Base-by-base conservation (phyloP, 2,888 invertebrate species). In the Machimus atricapillus region DNA sequence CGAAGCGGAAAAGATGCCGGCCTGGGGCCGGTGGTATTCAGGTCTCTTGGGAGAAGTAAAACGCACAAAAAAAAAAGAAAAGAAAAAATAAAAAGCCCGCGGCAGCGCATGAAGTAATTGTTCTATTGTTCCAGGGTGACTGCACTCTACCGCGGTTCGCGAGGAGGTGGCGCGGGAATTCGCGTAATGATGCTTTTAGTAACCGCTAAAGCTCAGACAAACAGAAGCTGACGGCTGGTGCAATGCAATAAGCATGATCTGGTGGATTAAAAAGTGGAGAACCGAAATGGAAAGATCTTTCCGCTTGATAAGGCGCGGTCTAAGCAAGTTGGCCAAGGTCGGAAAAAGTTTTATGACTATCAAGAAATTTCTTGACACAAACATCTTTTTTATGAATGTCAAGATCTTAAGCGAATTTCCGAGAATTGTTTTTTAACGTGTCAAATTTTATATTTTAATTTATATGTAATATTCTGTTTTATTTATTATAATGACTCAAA, bases 61-160 rank as follows among this genome's bases (percentile, higher is more conserved):
- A 34, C 16, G 37, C 40, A 8, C 34, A 14, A 37, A 34, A 76
- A 34, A 76, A 76, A 76, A 34, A 31, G 27, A 37, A 34, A 76
- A 34, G 37, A 76, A 76, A 34, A 31, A 76, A 1, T 0, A 34
- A 34, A 34, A 76, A 27, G 16, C 0, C 7, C 31, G 16, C 31
- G 76, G 37, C 16, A 23, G 31, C 34, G 52, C 46, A 27, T 81
- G 56, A 81, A 52, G 81, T 81, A 56, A 81, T 81, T 81, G 52
- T 52, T 81, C 81, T 56, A 52, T 81, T 81, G 81, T 81, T 81
- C 43, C 81, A 81, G 81, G 81, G 81, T 81, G 81, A 81, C 52
- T 81, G 81, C 81, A 81, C 81, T 81, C 81, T 56, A 31, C n/a
- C 81, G 27, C 46, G 52, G 27, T 56, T 31, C 14, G 43, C 23